Conservation (phyloP, 2,888 invertebrate genomes). For the Branchellion lobata region DNA sequence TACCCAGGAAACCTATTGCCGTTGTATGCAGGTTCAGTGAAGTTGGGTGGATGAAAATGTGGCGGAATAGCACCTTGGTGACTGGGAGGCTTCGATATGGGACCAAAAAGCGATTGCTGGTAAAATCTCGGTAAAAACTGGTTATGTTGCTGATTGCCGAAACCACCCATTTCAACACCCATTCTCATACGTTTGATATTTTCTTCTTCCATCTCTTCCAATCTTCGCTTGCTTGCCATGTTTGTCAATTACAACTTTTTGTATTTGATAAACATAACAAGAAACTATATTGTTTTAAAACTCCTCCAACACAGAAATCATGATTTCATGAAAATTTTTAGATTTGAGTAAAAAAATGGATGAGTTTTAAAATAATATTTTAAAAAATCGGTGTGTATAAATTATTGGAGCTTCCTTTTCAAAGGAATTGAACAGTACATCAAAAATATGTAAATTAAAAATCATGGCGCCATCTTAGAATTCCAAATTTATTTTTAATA, state of each 20-base stretch:
- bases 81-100: neutral
- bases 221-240: neutral
- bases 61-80: neutral
- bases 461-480: conserved; percentile 18
- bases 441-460: conserved; percentile 18
- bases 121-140: neutral
- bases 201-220: conserved; percentile 5
- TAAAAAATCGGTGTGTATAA: neutral
- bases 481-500: conserved; percentile 15
- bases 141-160: neutral
- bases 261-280: neutral
- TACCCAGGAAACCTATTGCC: neutral
- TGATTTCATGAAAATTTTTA: neutral
- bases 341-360: neutral
- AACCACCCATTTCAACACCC: neutral
- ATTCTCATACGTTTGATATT: neutral
- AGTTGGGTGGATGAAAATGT: neutral
- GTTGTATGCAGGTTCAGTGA: neutral
- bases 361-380: neutral
- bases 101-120: neutral
- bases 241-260: neutral
- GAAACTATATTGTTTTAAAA: neutral
- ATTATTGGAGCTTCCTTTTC: neutral
- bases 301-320: no score
- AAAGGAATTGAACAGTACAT: neutral